Evolutionary conservation across 2,888 invertebrate genomes (phyloP), one percentile per base, ranked within the genome.

Genomic region (Ramazzottius varieornatus): DNA sequence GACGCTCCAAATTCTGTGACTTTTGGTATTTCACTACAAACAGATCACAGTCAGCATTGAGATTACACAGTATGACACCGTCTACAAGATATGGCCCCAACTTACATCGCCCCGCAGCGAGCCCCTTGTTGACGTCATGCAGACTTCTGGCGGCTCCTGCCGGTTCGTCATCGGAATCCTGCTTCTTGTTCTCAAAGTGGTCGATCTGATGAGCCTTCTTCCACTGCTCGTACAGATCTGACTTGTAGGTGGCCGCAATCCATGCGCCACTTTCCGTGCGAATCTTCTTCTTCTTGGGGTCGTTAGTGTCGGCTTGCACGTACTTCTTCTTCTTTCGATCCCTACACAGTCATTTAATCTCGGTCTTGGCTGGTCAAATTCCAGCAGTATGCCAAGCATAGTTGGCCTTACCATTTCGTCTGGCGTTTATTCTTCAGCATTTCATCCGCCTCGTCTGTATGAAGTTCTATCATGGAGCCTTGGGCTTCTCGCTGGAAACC

Each of bases 291-390:
- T 78, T 76, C 69, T 83, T 82, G 1, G 76, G 72, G 66, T 65
- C 69, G 65, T 64, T 68, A 46, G 63, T 65, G 33, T 66, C 68
- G 63, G 69, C 68, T 32, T 73, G 72, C 34, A 96, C 84, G 84
- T 90, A 92, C 79, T 89, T 93, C 82, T 94, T 96, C 76, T 87
- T 85, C 74, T 91, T 90, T 64, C 91, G 82, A 79, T 96, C 94
- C 96, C 96, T 79, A 69, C 40, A 40, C 40, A 40, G n/a, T n/a
- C n/a, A n/a, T n/a, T n/a, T n/a, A n/a, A n/a, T n/a, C n/a, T n/a
- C n/a, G n/a, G n/a, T n/a, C n/a, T n/a, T n/a, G n/a, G n/a, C n/a
- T n/a, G n/a, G n/a, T n/a, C n/a, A n/a, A n/a, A 40, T 40, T 40
- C 40, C 40, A 40, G 20, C 40, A n/a, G 40, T 40, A 13, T 40